phyloP scores from a whole-genome alignment of 30 jellyfish, hydroid and myxozoan species.

The Turritopsis dohrnii region DNA sequence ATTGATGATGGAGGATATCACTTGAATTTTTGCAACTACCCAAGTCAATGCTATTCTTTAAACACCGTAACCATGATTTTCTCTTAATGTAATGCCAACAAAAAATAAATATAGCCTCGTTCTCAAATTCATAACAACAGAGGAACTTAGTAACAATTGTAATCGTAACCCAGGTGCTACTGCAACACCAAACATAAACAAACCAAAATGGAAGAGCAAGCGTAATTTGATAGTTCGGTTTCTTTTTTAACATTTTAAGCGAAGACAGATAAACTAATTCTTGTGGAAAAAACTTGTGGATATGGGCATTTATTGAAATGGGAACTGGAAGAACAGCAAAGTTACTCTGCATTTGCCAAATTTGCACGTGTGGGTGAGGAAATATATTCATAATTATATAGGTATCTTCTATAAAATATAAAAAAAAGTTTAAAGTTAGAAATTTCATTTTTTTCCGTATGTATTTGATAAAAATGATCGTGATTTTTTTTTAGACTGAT shows the following conservation, averaged over 20 bases:
- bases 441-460: too few relatives aligned
- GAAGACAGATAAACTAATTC: not conserved
- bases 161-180: slow-evolving; percentile 14
- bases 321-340: slow-evolving; percentile 63
- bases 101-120: not conserved
- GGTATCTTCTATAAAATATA: too few relatives aligned
- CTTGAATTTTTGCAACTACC: too few relatives aligned
- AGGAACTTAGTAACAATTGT: slow-evolving; percentile 8
- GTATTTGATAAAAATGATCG: too few relatives aligned
- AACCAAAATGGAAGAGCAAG: not conserved
- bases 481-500: too few relatives aligned
- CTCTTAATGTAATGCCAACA: not conserved
- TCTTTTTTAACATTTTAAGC: too few relatives aligned
- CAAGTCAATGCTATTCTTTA: too few relatives aligned
- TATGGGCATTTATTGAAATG: slow-evolving; percentile 8
- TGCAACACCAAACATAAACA: slow-evolving; percentile 7
- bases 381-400: too few relatives aligned
- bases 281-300: not conserved
- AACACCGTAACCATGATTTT: too few relatives aligned
- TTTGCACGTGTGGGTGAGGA: slow-evolving; percentile 95
- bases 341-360: slow-evolving; percentile 66
- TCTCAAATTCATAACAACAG: not conserved
- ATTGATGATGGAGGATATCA: too few relatives aligned
- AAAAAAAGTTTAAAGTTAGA: too few relatives aligned
- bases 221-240: not conserved